Base-by-base conservation (phyloP, 2,797 vertebrate genomes). In the Malurus leucopterus region DNA sequence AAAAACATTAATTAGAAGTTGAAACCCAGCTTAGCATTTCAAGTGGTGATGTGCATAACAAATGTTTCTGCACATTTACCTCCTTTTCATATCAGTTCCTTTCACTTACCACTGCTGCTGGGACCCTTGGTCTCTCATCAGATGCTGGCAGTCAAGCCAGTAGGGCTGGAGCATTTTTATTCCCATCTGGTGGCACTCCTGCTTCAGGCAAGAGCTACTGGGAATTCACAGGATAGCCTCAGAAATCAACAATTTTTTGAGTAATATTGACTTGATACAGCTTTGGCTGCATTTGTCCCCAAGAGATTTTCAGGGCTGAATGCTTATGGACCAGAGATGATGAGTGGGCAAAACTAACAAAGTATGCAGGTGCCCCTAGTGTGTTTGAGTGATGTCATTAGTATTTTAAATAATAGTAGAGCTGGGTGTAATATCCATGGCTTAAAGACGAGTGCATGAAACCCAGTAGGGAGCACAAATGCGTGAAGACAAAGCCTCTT, bases 321-420 rank as follows among this genome's bases (percentile, higher is more conserved):
- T 44, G 17, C 8, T 51, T 30, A 13, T 15, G 36, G 29, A n/a
- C n/a, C 29, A 53, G 22, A 36, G 17, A 24, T 10, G 20, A 63
- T 15, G 41, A 44, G 13, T 27, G 36, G 27, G 27, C 13, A 73
- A 77, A 86, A 70, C 23, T 80, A 43, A 53, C 20, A 51, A 26
- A 69, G 14, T 18, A 30, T 9, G 23, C 36, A 19, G 0, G 30
- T 3, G 1, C 3, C 12, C 9, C 11, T 24, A 32, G 6, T 1
- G 2, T 38, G 5, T 80, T 46, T 74, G 44, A 70, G 22, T 44
- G 24, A 11, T 46, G 5, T 20, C 2, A 4, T 20, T 50, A 55
- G 11, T 43, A 55, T 73, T 63, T 67, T 55, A 67, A 67, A 22
- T 74, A 77, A 64, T 16, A 68, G 17, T 34, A 43, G 9, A 7